phyloP scores from a whole-genome alignment of 2,888 invertebrate species.

The Pammene fasciana region DNA sequence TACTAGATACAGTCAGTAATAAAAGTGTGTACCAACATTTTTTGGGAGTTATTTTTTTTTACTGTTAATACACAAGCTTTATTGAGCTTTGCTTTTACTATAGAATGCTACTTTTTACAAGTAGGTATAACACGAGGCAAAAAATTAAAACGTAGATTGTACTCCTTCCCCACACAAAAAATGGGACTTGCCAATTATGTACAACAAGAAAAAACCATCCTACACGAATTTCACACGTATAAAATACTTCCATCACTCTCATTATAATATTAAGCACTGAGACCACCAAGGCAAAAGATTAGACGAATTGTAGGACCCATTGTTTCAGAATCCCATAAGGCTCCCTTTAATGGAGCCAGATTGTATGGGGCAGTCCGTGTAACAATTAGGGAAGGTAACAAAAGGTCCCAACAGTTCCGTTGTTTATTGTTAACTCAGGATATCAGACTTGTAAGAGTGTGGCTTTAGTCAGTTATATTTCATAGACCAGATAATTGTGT shows the following conservation, averaged over 20 bases:
- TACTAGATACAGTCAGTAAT: too few relatives aligned
- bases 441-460: slow-evolving; percentile 2
- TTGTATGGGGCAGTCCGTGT: slow-evolving; percentile 38
- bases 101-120: too few relatives aligned
- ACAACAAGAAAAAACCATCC: neutral
- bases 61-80: too few relatives aligned
- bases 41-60: too few relatives aligned
- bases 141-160: too few relatives aligned
- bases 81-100: too few relatives aligned
- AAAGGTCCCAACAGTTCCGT: slow-evolving; percentile 42
- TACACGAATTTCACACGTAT: neutral
- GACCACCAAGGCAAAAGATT: slow-evolving; percentile 42
- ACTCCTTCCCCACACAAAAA: too few relatives aligned
- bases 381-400: slow-evolving; percentile 36
- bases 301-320: slow-evolving; percentile 39
- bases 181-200: neutral
- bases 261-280: slow-evolving; percentile 29
- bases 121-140: too few relatives aligned
- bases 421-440: slow-evolving; percentile 37
- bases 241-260: slow-evolving; percentile 25
- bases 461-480: neutral
- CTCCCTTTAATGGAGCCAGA: slow-evolving; percentile 44
- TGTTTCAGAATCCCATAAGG: slow-evolving; percentile 43
- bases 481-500: neutral
- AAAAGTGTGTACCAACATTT: too few relatives aligned